A percentile compares a stretch with the other conserved stretches of the same genome.
Conservation (phyloP, 2,113 vertebrate genomes). For the Pterocles orientalis region DNA sequence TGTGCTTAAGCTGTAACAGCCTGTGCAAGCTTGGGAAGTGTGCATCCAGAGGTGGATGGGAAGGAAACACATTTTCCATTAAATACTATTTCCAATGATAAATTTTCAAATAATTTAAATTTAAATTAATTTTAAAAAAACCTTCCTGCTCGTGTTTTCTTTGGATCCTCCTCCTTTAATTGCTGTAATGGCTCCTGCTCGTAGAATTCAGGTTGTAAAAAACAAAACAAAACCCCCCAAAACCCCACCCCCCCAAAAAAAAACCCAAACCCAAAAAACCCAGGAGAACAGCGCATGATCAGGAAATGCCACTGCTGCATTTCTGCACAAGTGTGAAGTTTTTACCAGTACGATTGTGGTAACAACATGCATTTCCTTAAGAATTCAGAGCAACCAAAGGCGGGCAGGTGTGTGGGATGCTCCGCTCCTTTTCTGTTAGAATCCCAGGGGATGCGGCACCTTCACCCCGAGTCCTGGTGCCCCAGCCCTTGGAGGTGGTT, state of each 20-base stretch:
- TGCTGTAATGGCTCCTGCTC: not conserved
- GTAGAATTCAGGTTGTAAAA: not conserved
- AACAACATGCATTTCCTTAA: not conserved
- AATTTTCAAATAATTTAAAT: too few relatives aligned
- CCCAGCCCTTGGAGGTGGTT: not conserved
- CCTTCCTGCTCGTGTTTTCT: not conserved
- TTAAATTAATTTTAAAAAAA: too few relatives aligned
- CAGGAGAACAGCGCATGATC: not conserved
- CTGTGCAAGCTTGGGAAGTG: not conserved
- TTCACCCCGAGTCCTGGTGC: too few relatives aligned
- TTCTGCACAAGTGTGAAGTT: not conserved
- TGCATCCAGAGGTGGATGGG: not conserved
- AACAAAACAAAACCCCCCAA: too few relatives aligned
- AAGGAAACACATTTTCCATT: not conserved
- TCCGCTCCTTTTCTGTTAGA: not conserved
- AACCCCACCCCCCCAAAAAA: too few relatives aligned
- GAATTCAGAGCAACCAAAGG: not conserved
- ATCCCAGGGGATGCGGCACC: too few relatives aligned
- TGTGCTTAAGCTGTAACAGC: not conserved
- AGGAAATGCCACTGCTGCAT: not conserved
- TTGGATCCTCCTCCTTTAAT: not conserved
- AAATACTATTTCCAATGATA: not conserved
- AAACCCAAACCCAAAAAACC: not conserved
- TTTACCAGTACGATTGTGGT: not conserved
- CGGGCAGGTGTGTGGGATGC: not conserved